phyloP scores from a whole-genome alignment of 2,113 vertebrate genomes.

The Psettodes erumei region DNA sequence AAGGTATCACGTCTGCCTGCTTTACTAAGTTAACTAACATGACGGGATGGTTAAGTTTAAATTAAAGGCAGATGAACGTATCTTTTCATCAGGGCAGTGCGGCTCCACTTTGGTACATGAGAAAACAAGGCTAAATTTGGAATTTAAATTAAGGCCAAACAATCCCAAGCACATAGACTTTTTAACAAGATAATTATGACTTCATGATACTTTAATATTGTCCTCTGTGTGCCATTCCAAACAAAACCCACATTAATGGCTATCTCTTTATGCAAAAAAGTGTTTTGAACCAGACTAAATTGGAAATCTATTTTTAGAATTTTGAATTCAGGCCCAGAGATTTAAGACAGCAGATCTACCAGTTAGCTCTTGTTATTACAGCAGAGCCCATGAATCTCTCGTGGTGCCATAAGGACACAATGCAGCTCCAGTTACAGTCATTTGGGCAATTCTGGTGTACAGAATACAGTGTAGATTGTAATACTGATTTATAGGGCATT shows the following conservation, averaged over 20 bases:
- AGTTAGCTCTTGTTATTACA: constrained; percentile 14
- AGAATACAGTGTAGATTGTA: background rate
- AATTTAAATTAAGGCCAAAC: constrained; percentile 7
- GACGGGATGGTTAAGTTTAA: constrained; percentile 46
- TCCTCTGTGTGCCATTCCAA: constrained; percentile 16
- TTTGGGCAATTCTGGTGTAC: background rate
- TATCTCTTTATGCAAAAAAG: constrained; percentile 15
- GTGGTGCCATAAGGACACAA: constrained; percentile 90
- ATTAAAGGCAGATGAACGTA: constrained; percentile 51
- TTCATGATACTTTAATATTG: constrained; percentile 10
- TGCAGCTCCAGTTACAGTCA: constrained; percentile 89
- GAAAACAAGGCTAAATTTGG: background rate
- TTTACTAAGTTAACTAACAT: constrained; percentile 42
- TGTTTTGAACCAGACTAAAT: constrained; percentile 26
- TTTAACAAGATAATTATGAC: constrained; percentile 21
- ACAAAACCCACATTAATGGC: constrained; percentile 10
- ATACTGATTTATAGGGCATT: constrained; percentile 1
- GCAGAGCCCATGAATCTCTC: constrained; percentile 79
- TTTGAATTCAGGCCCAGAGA: constrained; percentile 14
- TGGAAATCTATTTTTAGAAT: constrained; percentile 33
- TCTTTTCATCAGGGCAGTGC: constrained; percentile 5
- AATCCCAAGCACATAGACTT: constrained; percentile 9
- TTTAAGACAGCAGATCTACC: constrained; percentile 20
- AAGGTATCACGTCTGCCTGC: constrained; percentile 60
- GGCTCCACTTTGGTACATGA: constrained; percentile 17